phyloP scores from a whole-genome alignment of 2,797 vertebrate genomes.

The Alcedo quadribrachys region DNA sequence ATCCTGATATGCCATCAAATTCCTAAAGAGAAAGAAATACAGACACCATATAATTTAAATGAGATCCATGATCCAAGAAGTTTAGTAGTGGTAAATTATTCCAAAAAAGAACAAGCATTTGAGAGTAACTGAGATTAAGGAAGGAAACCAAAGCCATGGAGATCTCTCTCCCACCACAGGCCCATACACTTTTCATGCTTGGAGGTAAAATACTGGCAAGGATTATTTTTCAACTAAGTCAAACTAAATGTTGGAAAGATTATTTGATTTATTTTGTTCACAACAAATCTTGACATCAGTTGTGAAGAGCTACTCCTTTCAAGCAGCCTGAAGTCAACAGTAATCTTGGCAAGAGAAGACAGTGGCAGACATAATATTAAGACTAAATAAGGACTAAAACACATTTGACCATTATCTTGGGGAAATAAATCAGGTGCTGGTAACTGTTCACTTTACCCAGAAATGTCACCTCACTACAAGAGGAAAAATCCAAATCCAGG shows the following conservation, averaged over 20 bases:
- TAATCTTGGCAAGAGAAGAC: neutral
- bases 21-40: neutral
- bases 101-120: neutral
- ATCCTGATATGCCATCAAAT: neutral
- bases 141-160: neutral
- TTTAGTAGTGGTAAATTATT: neutral
- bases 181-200: neutral
- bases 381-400: neutral
- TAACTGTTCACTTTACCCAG: neutral
- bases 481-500: neutral
- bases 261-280: conserved; percentile 44
- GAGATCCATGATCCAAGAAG: neutral
- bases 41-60: neutral
- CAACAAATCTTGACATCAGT: neutral
- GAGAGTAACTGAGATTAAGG: neutral
- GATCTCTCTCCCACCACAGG: neutral
- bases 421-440: neutral
- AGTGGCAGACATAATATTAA: neutral
- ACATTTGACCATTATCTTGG: neutral
- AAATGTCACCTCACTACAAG: neutral
- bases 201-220: conserved; percentile 2
- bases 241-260: conserved; percentile 37
- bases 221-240: conserved; percentile 45
- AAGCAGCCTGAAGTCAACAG: conserved; percentile 45
- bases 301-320: neutral